Evolutionary conservation across 2,113 vertebrate genomes (phyloP), one percentile per base, ranked within the genome.

Genomic region (Pterocles burchelli): DNA sequence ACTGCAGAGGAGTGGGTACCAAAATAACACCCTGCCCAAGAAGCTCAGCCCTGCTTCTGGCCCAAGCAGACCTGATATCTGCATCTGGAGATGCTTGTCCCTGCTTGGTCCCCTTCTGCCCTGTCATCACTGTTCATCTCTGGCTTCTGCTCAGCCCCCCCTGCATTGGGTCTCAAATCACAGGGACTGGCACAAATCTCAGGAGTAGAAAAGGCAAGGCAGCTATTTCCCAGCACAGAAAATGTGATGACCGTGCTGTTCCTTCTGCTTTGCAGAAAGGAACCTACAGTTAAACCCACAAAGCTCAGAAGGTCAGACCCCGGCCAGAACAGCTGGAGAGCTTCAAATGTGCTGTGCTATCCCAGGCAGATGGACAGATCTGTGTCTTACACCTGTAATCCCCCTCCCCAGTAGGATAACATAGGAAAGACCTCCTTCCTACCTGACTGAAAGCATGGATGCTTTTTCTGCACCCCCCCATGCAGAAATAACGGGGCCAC

Each of bases 181-280:
- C 12, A 1, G 54, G 28, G 29, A 13, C 36, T 63, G 52, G 24
- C 61, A 4, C 51, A 11, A 25, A 10, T 17, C 46, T 52, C 51
- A 9, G 26, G 9, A 15, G 46, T 1, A 57, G 72, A 62, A 88
- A 34, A 70, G 46, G 59, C 57, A 58, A 89, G 5, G 29, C 57
- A 85, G 79, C 26, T 57, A 1, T 76, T 95, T 86, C 46, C 49
- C 61, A 72, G 87, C 84, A 63, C 55, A 55, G 81, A 48, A 72
- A 57, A 65, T 12, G 18, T 1, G 13, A 29, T 0, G 0, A 4
- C 51, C 0, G 1, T 61, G 51, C 48, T 2, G 1, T 68, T 80
- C 63, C 54, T 31, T 52, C 58, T 38, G 10, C 55, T 58, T 55
- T 36, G 29, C 55, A 54, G 85, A 71, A 77, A 70, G 43, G 52